Evolutionary conservation across 2,113 vertebrate species (phyloP), one percentile per base, ranked within the genome.

Genomic region (Brachypteracias leptosomus): DNA sequence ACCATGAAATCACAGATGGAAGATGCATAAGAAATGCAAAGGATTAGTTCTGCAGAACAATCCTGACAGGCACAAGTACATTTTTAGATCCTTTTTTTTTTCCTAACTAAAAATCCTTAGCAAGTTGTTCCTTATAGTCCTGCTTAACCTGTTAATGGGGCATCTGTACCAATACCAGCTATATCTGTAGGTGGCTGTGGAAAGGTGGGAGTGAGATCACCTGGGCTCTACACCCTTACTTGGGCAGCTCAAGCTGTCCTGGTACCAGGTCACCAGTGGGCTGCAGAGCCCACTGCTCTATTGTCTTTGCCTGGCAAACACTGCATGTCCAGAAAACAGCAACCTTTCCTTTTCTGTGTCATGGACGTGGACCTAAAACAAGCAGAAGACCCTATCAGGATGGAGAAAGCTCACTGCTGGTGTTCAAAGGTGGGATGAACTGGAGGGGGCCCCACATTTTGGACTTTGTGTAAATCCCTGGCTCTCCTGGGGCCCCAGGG

Each of bases 1-100:
- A 90, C 86, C 2, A 51, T 96, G 95, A 96, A 95, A 93, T 91
- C 95, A 95, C 87, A 95, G 95, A 95, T 94, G 89, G 85, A 87
- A 90, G 92, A 92, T 82, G 95, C 58, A 84, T 84, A 95, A 86
- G 83, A 89, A 96, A 89, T 78, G 79, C n/a, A 72, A 82, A 95
- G 83, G 70, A 95, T 94, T 94, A n/a, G 40, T 89, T 93, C 82
- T 79, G 73, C 70, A 6, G 86, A 92, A 80, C 83, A 96, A 38
- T 40, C 58, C 44, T 90, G 74, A 66, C 80, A 93, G 88, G 73
- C 88, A 96, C 28, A 90, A 93, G 40, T 29, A 85, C 75, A 89
- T 90, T 95, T 95, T 95, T 93, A 95, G 83, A 87, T 86, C 7
- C 8, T 4, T 1, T 22, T 62, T 26, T 59, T 68, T 8, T 0